Conservation (phyloP, 1,140 invertebrate genomes). For the Cecropterus lyciades region DNA sequence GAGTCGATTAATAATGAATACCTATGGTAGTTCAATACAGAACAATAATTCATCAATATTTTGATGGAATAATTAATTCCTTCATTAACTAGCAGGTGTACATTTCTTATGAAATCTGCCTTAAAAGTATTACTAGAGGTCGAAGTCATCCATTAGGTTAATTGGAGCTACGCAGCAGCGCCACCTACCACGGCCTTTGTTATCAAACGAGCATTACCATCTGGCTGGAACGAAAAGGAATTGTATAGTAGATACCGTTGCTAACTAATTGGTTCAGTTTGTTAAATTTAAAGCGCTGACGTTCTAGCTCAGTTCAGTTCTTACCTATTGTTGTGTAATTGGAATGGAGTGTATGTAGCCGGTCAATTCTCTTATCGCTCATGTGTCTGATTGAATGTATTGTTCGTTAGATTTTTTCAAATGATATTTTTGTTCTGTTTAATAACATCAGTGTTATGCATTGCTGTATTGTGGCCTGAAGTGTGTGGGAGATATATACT, state of each 20-base stretch:
- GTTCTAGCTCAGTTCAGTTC: slow-evolving; percentile 25
- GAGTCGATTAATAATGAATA: too few relatives aligned
- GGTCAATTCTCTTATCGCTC: too few relatives aligned
- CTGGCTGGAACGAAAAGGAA: slow-evolving; percentile 44
- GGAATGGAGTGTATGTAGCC: background rate
- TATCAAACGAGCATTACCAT: slow-evolving; percentile 36
- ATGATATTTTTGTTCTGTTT: too few relatives aligned
- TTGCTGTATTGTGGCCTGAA: too few relatives aligned
- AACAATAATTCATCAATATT: too few relatives aligned
- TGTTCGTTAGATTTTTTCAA: too few relatives aligned
- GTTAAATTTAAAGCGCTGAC: slow-evolving; percentile 33
- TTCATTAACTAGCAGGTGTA: too few relatives aligned
- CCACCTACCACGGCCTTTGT: slow-evolving; percentile 67
- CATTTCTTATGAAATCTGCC: background rate
- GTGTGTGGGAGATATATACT: too few relatives aligned
- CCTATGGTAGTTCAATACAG: too few relatives aligned
- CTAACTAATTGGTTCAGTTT: slow-evolving; percentile 39
- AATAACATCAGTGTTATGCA: too few relatives aligned
- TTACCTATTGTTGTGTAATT: slow-evolving; percentile 18
- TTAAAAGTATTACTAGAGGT: slow-evolving; percentile 50
- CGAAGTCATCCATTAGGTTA: slow-evolving; percentile 77
- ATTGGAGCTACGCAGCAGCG: slow-evolving; percentile 65
- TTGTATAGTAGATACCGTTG: slow-evolving; percentile 37
- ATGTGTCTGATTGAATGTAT: too few relatives aligned
- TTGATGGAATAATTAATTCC: too few relatives aligned